phyloP scores from a whole-genome alignment of 2,888 invertebrate genomes.

The Phengaris arion region DNA sequence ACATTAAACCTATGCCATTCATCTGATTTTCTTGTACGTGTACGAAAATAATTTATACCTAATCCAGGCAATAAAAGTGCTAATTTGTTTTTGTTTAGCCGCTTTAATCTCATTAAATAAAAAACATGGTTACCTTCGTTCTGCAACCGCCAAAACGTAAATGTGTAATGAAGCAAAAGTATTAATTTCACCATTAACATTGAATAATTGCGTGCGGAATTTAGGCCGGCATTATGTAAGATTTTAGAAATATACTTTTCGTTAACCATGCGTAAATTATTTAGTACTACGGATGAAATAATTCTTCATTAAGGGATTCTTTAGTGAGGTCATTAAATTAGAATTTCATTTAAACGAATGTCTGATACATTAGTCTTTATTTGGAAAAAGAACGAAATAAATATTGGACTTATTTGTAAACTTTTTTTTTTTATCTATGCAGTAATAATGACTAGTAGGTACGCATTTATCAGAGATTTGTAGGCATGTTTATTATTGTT shows the following conservation, averaged over 20 bases:
- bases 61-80: conserved; percentile 22
- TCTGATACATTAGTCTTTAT: not conserved
- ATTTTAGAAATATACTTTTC: conserved; percentile 69
- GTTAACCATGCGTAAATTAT: conserved; percentile 44
- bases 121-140: conserved; percentile 31
- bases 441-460: no score
- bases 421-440: no score
- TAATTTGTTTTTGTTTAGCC: conserved; percentile 28
- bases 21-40: not conserved
- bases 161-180: conserved; percentile 75
- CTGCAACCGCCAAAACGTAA: conserved; percentile 37
- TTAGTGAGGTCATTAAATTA: conserved; percentile 14
- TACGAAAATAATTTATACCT: conserved; percentile 16
- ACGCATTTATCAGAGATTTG: no score
- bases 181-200: conserved; percentile 78
- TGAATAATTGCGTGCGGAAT: conserved; percentile 72
- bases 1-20: not conserved
- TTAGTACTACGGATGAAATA: conserved; percentile 12
- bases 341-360: not conserved
- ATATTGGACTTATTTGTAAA: no score
- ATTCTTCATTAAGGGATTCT: conserved; percentile 23
- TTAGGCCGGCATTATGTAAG: conserved; percentile 69
- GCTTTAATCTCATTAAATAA: conserved; percentile 29
- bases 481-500: no score
- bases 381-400: not conserved